Evolutionary conservation across 2,797 vertebrate genomes (phyloP).

Genomic region (Synanceia verrucosa): DNA sequence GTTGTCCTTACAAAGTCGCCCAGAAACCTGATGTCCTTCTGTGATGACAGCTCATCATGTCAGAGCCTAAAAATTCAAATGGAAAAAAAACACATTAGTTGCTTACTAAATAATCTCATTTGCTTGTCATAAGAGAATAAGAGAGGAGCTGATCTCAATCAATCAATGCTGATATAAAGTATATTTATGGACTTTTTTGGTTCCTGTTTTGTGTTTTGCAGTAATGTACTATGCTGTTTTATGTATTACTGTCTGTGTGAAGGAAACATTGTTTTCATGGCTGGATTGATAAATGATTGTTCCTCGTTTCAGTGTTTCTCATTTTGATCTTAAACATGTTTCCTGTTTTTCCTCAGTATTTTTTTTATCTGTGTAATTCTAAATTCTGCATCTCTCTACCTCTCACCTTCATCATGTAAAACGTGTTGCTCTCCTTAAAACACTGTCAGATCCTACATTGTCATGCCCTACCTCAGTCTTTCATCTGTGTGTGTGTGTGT

Average conservation of each 20-base stretch:
- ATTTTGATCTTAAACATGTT: neutral
- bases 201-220: neutral
- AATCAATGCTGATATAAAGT: too few relatives aligned
- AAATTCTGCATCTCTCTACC: neutral
- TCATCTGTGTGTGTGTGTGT: slow-evolving; percentile 3
- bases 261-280: neutral
- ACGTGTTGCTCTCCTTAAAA: neutral
- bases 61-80: neutral
- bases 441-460: neutral
- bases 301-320: neutral
- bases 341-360: neutral
- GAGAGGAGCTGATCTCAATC: too few relatives aligned
- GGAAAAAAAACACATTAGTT: neutral
- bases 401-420: neutral
- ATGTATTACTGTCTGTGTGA: neutral
- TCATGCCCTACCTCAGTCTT: neutral
- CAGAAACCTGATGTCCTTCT: neutral
- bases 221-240: neutral
- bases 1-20: slow-evolving; percentile 8
- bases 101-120: neutral
- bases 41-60: neutral
- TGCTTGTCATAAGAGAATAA: neutral
- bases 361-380: neutral
- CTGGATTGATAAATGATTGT: neutral
- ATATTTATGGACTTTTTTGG: too few relatives aligned